These are phyloP conservation scores for Spheniscus mendiculus DNA, from an alignment of 2,113 vertebrate species.

Conservation along the genomic window DNA sequence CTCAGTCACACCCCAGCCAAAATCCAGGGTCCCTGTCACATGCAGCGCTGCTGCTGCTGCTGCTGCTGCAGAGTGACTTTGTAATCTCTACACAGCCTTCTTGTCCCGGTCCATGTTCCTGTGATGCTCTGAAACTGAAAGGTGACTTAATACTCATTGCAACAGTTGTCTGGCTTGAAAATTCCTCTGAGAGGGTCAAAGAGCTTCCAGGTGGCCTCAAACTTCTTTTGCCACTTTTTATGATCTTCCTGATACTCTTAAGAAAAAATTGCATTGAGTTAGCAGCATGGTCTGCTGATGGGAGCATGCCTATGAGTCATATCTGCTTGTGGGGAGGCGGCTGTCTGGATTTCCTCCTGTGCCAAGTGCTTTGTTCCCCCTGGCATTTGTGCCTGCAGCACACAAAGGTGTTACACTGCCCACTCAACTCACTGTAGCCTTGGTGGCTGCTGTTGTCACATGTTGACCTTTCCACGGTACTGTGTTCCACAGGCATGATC, in stretches of 20 bases:
- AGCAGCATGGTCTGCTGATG: not conserved
- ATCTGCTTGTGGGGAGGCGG: not conserved
- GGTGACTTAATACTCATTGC: not conserved
- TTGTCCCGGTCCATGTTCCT: not conserved
- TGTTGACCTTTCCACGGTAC: not conserved
- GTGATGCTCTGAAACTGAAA: not conserved
- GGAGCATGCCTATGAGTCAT: fast-evolving
- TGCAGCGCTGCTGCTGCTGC: fast-evolving
- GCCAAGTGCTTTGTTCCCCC: not conserved
- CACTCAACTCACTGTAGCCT: not conserved
- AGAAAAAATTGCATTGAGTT: not conserved
- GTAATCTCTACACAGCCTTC: not conserved
- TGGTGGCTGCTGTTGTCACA: not conserved
- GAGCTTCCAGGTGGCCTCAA: not conserved
- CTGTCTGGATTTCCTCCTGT: not conserved
- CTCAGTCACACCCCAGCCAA: fast-evolving
- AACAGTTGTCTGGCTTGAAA: not conserved
- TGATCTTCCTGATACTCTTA: not conserved
- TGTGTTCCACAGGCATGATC: not conserved
- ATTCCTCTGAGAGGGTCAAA: not conserved
- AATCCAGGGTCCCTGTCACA: not conserved
- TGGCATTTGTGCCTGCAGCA: not conserved
- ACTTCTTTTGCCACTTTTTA: not conserved
- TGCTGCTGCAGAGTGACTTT: not conserved
- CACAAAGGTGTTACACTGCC: fast-evolving